Evolutionary conservation across 2,797 vertebrate genomes (phyloP).

Genomic region (Hyperoplus immaculatus): DNA sequence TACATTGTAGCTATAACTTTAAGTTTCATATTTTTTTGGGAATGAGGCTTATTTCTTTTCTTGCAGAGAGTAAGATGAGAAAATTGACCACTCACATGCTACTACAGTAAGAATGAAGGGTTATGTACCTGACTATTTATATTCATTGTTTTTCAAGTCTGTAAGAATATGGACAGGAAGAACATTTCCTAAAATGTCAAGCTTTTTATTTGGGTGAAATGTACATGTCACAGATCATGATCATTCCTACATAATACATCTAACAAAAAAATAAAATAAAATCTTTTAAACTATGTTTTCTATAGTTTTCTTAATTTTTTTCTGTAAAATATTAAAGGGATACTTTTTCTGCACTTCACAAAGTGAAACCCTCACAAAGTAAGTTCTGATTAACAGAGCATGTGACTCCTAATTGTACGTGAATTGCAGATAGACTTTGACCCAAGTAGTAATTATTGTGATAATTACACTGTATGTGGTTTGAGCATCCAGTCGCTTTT

Average conservation of each 20-base stretch:
- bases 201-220: not conserved
- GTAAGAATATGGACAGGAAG: not conserved
- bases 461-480: slow-evolving; percentile 16
- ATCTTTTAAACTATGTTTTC: not conserved
- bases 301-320: too few relatives aligned
- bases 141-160: too few relatives aligned
- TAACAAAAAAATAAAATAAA: too few relatives aligned
- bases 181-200: not conserved
- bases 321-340: not conserved
- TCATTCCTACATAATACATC: too few relatives aligned
- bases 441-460: not conserved
- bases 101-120: not conserved
- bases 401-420: not conserved
- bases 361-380: slow-evolving; percentile 10
- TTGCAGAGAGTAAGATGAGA: not conserved
- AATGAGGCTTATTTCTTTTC: not conserved
- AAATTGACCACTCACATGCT: not conserved
- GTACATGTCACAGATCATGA: too few relatives aligned
- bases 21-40: not conserved
- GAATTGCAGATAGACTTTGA: slow-evolving; percentile 11
- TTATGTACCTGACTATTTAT: not conserved
- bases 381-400: not conserved
- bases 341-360: not conserved
- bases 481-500: slow-evolving; percentile 19
- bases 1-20: not conserved